phyloP scores from a whole-genome alignment of 1,140 invertebrate genomes.

The Lepeophtheirus salmonis region DNA sequence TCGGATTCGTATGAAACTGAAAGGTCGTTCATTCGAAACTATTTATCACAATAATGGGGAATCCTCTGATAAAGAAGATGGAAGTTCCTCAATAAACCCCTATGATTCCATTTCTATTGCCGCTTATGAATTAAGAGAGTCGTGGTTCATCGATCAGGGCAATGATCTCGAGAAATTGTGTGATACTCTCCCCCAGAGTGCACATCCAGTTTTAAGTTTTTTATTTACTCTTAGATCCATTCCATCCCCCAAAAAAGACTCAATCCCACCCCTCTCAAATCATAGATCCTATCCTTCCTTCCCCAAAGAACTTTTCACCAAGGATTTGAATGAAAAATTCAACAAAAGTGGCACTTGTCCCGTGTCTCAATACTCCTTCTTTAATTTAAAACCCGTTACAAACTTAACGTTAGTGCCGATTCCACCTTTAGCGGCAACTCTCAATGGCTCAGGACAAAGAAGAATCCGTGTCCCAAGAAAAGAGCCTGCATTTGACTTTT shows the following conservation, averaged over 20 bases:
- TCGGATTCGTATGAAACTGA: neutral
- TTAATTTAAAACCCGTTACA: neutral
- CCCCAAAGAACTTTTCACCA: neutral
- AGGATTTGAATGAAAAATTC: neutral
- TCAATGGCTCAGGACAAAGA: neutral
- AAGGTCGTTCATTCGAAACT: neutral
- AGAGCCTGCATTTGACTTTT: neutral
- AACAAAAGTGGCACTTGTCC: neutral
- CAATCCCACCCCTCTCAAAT: neutral
- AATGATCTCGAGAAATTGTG: neutral
- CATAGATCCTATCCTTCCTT: too few species aligned
- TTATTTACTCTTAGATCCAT: neutral
- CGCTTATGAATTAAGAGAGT: neutral
- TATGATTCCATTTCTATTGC: neutral
- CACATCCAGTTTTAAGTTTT: neutral
- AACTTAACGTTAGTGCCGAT: neutral
- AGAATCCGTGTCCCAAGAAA: neutral
- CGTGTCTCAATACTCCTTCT: neutral
- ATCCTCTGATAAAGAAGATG: too few species aligned
- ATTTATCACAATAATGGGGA: neutral
- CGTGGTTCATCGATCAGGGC: neutral
- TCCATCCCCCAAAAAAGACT: neutral
- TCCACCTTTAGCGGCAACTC: neutral
- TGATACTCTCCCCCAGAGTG: neutral
- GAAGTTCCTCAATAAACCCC: neutral